Conservation (phyloP, 2,113 vertebrate genomes). For the Poecilia latipinna region DNA sequence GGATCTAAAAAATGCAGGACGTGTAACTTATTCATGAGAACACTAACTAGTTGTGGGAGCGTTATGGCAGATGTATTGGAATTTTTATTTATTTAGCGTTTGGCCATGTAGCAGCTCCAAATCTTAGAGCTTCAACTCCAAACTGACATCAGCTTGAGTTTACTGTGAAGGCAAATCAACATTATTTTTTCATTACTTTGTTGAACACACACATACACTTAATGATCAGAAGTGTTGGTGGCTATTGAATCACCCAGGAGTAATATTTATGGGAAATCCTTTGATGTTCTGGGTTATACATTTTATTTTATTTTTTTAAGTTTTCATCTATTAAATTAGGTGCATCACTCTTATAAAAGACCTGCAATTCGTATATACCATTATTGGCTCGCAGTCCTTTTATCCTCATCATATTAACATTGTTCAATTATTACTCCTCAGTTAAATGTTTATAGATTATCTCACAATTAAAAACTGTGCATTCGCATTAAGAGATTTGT, state of each 20-base stretch:
- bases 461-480: not conserved
- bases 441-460: not conserved
- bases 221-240: not conserved
- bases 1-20: not conserved
- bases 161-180: not conserved
- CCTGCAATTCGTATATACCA: not conserved
- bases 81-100: slow-evolving; percentile 1
- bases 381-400: not conserved
- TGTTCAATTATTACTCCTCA: not conserved
- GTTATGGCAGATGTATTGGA: not conserved
- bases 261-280: not conserved
- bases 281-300: not conserved
- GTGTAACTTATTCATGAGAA: slow-evolving; percentile 15
- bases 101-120: not conserved
- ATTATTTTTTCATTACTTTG: not conserved
- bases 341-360: not conserved
- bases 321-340: not conserved
- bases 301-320: not conserved
- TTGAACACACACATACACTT: not conserved
- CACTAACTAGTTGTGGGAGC: not conserved
- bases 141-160: not conserved
- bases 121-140: not conserved
- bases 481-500: not conserved
- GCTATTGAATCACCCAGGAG: not conserved
- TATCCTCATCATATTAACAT: not conserved